These are phyloP conservation scores for Mellivora capensis DNA, from an alignment of 2,113 vertebrate species.

Conservation along the genomic window DNA sequence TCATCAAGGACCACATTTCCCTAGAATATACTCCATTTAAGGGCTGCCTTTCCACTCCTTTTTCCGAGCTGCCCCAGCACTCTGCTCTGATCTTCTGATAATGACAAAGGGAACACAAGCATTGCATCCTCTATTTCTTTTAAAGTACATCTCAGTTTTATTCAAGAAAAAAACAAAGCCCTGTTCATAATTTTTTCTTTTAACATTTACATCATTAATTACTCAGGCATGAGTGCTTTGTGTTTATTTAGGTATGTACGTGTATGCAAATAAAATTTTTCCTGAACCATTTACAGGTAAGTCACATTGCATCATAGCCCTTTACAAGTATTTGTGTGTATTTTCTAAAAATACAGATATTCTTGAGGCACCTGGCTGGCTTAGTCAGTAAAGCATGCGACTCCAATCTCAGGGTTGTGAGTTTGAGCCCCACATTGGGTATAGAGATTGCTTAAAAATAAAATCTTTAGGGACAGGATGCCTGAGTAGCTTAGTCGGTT, in stretches of 20 bases:
- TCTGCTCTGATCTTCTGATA: neutral
- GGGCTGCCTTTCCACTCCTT: neutral
- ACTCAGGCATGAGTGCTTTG: neutral
- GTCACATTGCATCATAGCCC: neutral
- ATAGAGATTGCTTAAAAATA: neutral
- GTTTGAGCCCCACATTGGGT: neutral
- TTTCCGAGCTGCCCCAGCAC: neutral
- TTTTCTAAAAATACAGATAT: neutral
- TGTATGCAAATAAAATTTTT: neutral
- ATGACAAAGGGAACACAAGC: neutral
- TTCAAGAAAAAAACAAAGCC: neutral
- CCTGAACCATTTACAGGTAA: neutral
- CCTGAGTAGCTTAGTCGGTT: neutral
- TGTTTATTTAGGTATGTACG: neutral
- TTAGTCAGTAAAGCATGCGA: neutral
- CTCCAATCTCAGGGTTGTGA: neutral
- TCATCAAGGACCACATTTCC: neutral
- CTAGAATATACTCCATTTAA: neutral
- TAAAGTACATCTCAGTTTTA: neutral
- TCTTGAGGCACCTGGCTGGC: neutral
- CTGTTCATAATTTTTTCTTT: neutral
- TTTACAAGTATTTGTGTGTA: neutral
- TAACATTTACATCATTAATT: neutral
- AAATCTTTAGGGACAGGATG: neutral
- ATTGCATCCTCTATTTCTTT: neutral